Percentiles rank a stretch among this genome's conserved stretches.
Evolutionary conservation across 2,113 vertebrate genomes (phyloP).

Genomic region (Butorides virescens): DNA sequence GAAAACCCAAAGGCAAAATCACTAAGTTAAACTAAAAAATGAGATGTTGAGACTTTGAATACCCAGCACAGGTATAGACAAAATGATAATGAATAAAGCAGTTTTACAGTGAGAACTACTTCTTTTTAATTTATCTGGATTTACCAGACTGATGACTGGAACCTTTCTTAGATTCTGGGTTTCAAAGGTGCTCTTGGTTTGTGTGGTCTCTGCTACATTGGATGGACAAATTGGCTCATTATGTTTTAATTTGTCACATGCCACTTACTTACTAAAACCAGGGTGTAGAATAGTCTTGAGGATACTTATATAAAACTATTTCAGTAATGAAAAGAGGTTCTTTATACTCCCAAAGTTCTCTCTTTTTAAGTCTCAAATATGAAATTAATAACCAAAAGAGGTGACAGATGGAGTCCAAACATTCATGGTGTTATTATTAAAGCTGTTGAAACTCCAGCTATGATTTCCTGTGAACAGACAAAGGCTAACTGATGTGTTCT

Average conservation of each 20-base stretch:
- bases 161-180: background rate
- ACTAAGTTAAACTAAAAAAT: background rate
- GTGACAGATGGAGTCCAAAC: background rate
- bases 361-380: background rate
- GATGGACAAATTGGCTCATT: background rate
- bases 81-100: background rate
- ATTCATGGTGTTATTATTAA: background rate
- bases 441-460: background rate
- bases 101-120: background rate
- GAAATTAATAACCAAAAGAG: background rate
- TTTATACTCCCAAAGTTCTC: background rate
- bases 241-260: background rate
- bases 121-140: background rate
- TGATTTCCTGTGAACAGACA: background rate
- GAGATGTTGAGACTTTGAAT: background rate
- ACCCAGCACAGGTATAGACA: background rate
- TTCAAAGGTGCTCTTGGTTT: background rate
- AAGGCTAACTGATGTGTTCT: background rate
- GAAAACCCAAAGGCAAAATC: background rate
- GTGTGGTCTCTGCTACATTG: background rate
- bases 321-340: background rate
- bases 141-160: background rate
- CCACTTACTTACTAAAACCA: background rate
- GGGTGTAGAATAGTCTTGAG: background rate
- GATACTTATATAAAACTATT: background rate